Conservation (phyloP, 2,888 invertebrate species). For the Callyntrura sp. region DNA sequence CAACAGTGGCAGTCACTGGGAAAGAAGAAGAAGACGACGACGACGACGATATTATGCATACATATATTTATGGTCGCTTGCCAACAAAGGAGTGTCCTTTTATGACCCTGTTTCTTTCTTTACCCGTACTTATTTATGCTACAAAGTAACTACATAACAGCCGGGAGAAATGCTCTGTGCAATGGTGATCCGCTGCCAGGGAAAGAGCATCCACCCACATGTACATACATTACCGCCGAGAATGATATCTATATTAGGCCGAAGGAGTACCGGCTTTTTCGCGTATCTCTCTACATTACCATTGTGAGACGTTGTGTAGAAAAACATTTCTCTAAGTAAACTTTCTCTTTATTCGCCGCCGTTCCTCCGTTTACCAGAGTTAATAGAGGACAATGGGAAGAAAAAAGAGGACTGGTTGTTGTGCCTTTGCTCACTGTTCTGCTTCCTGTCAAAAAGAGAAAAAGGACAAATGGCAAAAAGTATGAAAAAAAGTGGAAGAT, state of each 20-base stretch:
- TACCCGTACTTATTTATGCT: background rate
- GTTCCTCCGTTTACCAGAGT: no score
- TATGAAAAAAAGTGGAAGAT: background rate
- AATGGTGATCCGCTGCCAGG: background rate
- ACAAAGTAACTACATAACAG: no score
- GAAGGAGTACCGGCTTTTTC: background rate
- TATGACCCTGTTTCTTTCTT: slow-evolving; percentile 13
- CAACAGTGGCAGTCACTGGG: no score
- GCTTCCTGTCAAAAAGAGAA: slow-evolving; percentile 24
- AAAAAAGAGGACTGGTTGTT: background rate
- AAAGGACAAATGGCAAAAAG: slow-evolving; percentile 17
- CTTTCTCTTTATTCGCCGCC: background rate
- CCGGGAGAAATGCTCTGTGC: background rate
- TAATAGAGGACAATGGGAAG: slow-evolving; percentile 1
- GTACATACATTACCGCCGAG: no score
- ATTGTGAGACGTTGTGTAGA: background rate
- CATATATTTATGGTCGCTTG: slow-evolving; percentile 56
- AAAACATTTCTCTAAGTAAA: background rate
- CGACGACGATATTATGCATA: background rate
- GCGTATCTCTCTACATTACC: background rate
- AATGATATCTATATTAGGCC: background rate
- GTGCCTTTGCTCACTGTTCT: background rate
- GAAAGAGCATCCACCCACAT: background rate
- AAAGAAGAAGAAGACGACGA: background rate
- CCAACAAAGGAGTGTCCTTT: slow-evolving; percentile 77